Percentiles rank a stretch among this genome's conserved stretches.
phyloP scores from a whole-genome alignment of 2,888 invertebrate genomes.

The Xylota segnis region DNA sequence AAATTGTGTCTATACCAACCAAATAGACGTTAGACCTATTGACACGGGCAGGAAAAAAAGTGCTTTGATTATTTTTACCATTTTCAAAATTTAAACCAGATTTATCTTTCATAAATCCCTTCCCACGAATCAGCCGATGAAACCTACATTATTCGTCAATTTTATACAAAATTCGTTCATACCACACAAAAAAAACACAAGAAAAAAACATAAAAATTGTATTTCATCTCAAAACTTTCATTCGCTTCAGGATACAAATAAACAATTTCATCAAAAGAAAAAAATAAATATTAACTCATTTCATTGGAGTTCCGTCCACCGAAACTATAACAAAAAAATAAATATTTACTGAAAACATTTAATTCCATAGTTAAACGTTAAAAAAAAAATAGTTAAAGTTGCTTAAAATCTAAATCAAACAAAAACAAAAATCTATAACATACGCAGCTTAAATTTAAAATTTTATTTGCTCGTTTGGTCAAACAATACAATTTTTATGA shows the following conservation, averaged over 20 bases:
- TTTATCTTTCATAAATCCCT: too few relatives aligned
- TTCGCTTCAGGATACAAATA: neutral
- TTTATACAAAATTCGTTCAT: too few relatives aligned
- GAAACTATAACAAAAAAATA: conserved; percentile 59
- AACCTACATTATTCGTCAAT: too few relatives aligned
- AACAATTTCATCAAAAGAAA: neutral
- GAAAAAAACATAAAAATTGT: too few relatives aligned
- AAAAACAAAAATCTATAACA: neutral
- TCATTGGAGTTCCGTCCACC: conserved; percentile 73
- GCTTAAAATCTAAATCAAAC: neutral
- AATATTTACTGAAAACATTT: neutral
- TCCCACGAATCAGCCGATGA: too few relatives aligned
- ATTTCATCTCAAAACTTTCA: neutral
- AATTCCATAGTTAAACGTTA: conserved; percentile 6
- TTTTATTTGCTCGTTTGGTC: neutral
- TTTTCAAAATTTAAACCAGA: too few relatives aligned
- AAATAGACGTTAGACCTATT: too few relatives aligned
- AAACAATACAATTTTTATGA: neutral
- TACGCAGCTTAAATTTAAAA: neutral
- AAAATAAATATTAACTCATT: conserved; percentile 38
- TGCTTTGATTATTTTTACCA: too few relatives aligned
- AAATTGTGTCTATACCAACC: too few relatives aligned
- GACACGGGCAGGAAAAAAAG: too few relatives aligned
- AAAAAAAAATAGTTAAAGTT: neutral
- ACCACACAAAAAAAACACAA: too few relatives aligned